A percentile compares a stretch with the other conserved stretches of the same genome.
Conservation (phyloP, 2,797 vertebrate species). For the Myotis daubentonii region DNA sequence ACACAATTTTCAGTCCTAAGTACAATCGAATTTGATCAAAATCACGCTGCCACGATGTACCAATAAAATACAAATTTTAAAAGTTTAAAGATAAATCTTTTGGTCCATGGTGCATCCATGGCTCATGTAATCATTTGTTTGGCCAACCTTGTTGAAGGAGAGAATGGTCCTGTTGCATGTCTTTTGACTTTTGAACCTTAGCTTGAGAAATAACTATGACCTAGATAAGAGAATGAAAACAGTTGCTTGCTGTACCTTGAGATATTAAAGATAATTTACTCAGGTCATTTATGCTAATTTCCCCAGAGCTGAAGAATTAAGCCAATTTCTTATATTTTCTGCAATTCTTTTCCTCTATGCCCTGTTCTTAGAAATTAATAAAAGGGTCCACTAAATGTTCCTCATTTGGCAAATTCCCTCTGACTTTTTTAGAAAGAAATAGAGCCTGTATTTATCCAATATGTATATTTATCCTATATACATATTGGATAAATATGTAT, state of each 20-base stretch:
- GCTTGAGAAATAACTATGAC: not conserved
- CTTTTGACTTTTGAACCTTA: not conserved
- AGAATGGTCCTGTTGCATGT: not conserved
- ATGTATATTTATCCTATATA: not conserved
- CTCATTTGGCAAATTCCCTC: slow-evolving; percentile 71
- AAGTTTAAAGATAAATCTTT: not conserved
- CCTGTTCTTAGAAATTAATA: not conserved
- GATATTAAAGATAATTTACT: slow-evolving; percentile 6
- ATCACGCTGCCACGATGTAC: slow-evolving; percentile 12
- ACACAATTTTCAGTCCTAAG: slow-evolving; percentile 71
- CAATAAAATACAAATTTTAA: not conserved
- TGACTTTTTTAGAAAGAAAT: slow-evolving; percentile 66
- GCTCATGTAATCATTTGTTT: not conserved
- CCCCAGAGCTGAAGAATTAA: not conserved
- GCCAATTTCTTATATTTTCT: not conserved
- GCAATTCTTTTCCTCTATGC: not conserved
- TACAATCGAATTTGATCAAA: slow-evolving; percentile 49
- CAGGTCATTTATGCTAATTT: not conserved
- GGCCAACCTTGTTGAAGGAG: not conserved
- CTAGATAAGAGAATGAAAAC: not conserved
- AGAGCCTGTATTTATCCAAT: slow-evolving; percentile 8
- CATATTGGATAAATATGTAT: not conserved
- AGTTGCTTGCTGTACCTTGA: not conserved
- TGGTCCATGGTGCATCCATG: not conserved
- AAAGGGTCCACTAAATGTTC: slow-evolving; percentile 40